Evolutionary conservation across 2,797 vertebrate genomes (phyloP), one percentile per base, ranked within the genome.

Genomic region (Anguilla marmorata): DNA sequence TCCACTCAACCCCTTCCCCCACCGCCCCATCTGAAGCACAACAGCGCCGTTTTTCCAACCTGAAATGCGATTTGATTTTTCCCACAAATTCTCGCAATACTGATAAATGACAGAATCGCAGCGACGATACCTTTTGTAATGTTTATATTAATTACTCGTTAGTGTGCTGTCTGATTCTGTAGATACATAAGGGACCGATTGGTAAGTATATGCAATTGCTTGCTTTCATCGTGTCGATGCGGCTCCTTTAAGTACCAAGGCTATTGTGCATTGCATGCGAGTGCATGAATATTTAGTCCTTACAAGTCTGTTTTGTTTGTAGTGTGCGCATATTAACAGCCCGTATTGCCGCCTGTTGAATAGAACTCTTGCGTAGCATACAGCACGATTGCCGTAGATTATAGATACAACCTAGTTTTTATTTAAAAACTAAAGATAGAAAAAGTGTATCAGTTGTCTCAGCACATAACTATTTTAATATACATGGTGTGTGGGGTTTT

Each of bases 1-100:
- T 93, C 54, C 93, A 88, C 86, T 84, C n/a, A 54, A 82, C 56
- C 86, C 86, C 86, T 56, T 87, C 86, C 86, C 86, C 86, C 86
- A 37, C 33, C 41, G 48, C 37, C 52, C 11, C 21, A 33, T 27
- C 37, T 27, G 41, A 82, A 82, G 50, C 74, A 60, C 74, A 58
- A 60, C 86, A n/a, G 74, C 74, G 30, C 19, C 72, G 33, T 48
- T 82, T 60, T 74, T 88, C 16, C 27, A n/a, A 56, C 24, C 50
- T 30, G 52, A 56, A 52, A 84, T 54, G 9, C 54, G n/a, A 27
- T 24, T 11, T 30, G 48, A 11, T 30, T n/a, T 83, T 52, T 82
- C 16, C 45, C 14, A 82, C 41, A 5, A 41, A 24, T 3, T 84
- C 16, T 19, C 16, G 4, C 33, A 45, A 45, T 79, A 6, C 30